Conservation (phyloP, 1,140 invertebrate species). For the Trinorchestia longiramus region DNA sequence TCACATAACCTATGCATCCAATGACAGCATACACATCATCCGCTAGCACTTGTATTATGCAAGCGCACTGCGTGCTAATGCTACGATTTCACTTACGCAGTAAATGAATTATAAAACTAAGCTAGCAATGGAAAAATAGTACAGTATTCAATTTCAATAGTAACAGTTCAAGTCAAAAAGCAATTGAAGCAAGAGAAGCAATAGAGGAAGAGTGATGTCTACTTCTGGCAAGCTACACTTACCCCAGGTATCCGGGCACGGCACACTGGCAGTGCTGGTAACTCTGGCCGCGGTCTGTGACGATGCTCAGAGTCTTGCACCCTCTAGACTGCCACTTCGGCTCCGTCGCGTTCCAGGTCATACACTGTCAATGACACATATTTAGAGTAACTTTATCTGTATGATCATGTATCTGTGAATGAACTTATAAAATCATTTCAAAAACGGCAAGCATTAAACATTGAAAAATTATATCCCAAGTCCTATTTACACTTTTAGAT, state of each 20-base stretch:
- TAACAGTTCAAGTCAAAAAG: background rate
- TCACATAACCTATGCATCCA: background rate
- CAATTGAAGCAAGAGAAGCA: background rate
- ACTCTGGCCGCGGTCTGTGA: background rate
- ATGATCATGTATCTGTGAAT: background rate
- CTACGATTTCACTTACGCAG: background rate
- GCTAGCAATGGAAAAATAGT: background rate
- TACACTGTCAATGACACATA: background rate
- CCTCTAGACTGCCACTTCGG: background rate
- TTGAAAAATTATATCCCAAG: no score
- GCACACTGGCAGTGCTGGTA: slow-evolving; percentile 4
- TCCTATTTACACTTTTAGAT: no score
- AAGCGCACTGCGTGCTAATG: no score
- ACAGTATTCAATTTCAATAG: background rate
- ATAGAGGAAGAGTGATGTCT: background rate
- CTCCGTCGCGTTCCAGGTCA: background rate
- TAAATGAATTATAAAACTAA: background rate
- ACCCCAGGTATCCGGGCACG: slow-evolving; percentile 13
- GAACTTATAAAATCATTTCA: background rate
- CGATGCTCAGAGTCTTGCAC: slow-evolving; percentile 7
- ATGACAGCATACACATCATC: background rate
- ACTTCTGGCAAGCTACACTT: background rate
- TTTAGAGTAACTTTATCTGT: background rate
- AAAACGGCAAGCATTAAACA: background rate
- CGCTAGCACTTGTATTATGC: no score